Percentiles rank a stretch among this genome's conserved stretches.
phyloP scores from a whole-genome alignment of 2,797 vertebrate species.

The Pteronotus mesoamericanus region DNA sequence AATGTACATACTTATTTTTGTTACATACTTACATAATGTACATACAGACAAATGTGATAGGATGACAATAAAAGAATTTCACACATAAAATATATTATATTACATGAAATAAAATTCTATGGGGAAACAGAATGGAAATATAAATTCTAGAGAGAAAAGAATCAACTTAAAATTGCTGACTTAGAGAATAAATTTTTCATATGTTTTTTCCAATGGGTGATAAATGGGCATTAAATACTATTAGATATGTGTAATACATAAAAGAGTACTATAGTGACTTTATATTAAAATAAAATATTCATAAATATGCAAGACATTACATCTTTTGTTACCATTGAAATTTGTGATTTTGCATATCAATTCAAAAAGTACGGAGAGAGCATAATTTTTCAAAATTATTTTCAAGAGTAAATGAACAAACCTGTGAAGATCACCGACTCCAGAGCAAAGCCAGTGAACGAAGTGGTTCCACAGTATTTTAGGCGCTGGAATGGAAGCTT shows the following conservation, averaged over 20 bases:
- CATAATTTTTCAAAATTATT: not conserved
- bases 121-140: not conserved
- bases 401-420: not conserved
- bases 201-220: not conserved
- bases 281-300: not conserved
- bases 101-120: slow-evolving; percentile 3
- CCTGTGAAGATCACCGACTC: not conserved
- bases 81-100: not conserved
- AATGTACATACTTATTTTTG: not conserved
- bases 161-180: not conserved
- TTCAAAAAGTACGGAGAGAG: not conserved
- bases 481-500: not conserved
- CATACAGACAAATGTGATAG: not conserved
- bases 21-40: too few species aligned
- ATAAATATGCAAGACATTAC: not conserved
- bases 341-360: not conserved
- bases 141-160: not conserved
- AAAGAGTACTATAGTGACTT: not conserved
- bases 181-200: slow-evolving; percentile 15
- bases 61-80: not conserved
- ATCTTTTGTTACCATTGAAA: not conserved
- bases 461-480: not conserved
- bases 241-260: not conserved
- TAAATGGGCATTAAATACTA: not conserved
- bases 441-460: not conserved